A percentile compares a stretch with the other conserved stretches of the same genome.
Evolutionary conservation across 2,113 vertebrate genomes (phyloP).

Genomic region (Rhea pennata): DNA sequence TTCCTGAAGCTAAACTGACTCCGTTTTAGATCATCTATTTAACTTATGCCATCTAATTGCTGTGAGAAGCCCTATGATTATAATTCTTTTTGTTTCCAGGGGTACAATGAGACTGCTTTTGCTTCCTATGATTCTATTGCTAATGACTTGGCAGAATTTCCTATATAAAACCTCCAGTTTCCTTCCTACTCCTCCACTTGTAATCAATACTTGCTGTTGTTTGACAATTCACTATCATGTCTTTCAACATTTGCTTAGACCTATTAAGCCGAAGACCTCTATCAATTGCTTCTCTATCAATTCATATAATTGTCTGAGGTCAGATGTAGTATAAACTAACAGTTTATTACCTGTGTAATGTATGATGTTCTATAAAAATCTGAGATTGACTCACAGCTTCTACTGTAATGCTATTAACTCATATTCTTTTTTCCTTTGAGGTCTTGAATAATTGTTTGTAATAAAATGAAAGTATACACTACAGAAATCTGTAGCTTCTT

Average conservation of each 20-base stretch:
- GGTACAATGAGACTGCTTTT: background rate
- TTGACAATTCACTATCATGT: background rate
- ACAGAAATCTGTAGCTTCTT: background rate
- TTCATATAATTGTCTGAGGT: background rate
- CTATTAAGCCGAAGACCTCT: background rate
- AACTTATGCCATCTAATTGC: background rate
- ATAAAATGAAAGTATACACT: background rate
- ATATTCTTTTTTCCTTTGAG: background rate
- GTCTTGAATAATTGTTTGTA: background rate
- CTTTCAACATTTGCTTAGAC: background rate
- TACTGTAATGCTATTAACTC: background rate
- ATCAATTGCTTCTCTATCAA: background rate
- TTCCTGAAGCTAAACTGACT: background rate
- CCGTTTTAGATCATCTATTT: background rate
- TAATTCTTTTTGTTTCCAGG: background rate
- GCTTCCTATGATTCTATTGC: background rate
- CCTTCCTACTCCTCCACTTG: background rate
- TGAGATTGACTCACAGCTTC: background rate
- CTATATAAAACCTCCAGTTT: background rate
- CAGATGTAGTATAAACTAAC: background rate
- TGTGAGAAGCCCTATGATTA: background rate
- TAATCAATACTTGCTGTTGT: background rate
- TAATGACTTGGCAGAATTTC: background rate
- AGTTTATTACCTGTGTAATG: constrained; percentile 8
- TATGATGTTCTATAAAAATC: background rate